phyloP scores from a whole-genome alignment of 2,888 invertebrate genomes.

The Sisyra nigra region DNA sequence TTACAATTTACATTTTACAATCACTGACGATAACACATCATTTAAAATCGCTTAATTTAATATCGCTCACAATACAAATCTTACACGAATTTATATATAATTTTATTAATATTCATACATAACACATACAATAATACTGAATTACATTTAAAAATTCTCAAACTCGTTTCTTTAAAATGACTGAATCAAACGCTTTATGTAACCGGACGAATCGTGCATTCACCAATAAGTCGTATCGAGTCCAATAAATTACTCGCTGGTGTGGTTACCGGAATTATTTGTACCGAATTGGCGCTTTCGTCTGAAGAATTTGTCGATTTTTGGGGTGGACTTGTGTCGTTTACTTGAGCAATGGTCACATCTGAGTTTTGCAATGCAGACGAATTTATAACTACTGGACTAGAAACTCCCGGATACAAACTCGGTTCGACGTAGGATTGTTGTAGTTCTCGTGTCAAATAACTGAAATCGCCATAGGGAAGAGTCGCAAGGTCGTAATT shows the following conservation, averaged over 20 bases:
- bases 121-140: no score
- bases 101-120: no score
- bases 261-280: not conserved
- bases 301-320: not conserved
- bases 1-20: no score
- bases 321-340: not conserved
- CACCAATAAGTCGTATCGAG: slow-evolving; percentile 6
- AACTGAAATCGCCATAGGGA: slow-evolving; percentile 7
- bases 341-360: not conserved
- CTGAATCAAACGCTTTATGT: no score
- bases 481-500: slow-evolving; percentile 5
- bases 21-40: no score
- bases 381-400: not conserved
- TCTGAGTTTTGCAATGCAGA: not conserved
- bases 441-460: slow-evolving; percentile 5
- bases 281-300: not conserved
- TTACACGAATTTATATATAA: no score
- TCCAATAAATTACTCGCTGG: not conserved
- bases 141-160: no score
- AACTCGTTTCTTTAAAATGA: no score
- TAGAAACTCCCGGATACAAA: not conserved
- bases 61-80: no score
- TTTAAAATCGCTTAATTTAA: no score
- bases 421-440: not conserved
- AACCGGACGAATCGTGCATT: slow-evolving; percentile 8